phyloP scores from a whole-genome alignment of 2,113 vertebrate species.

The Penelope pileata region DNA sequence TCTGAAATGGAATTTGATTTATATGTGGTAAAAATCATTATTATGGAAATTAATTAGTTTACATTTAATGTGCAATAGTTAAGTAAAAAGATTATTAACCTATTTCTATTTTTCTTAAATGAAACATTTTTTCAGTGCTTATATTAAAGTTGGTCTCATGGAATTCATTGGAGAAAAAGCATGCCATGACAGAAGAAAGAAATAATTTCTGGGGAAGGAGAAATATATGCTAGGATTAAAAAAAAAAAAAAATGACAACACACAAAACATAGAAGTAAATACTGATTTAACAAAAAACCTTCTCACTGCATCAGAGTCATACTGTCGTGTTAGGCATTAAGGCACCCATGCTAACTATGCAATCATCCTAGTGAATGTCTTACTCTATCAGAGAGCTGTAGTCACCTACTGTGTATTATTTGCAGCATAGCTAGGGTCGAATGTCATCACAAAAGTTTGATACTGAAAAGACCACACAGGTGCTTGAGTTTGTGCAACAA shows the following conservation, averaged over 20 bases:
- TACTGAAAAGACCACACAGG: background rate
- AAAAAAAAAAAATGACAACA: background rate
- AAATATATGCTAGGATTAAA: background rate
- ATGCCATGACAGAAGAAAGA: background rate
- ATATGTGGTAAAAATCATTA: slow-evolving; percentile 70
- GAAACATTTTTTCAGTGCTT: slow-evolving; percentile 57
- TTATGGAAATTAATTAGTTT: slow-evolving; percentile 75
- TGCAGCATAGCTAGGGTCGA: background rate
- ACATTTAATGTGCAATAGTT: slow-evolving; percentile 70
- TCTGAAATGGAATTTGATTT: slow-evolving; percentile 65
- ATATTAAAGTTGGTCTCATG: slow-evolving; percentile 59
- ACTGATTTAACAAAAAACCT: background rate
- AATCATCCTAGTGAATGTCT: background rate
- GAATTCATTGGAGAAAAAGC: slow-evolving; percentile 45
- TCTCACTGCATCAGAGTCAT: background rate
- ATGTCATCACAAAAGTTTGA: background rate
- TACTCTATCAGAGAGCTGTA: background rate
- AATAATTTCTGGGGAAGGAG: background rate
- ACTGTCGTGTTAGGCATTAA: background rate
- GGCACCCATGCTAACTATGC: background rate
- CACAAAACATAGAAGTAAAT: background rate
- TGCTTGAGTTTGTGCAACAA: background rate
- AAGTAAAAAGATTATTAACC: slow-evolving; percentile 67
- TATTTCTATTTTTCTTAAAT: slow-evolving; percentile 67
- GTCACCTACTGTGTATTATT: background rate